phyloP scores from a whole-genome alignment of 2,888 invertebrate species.

The Teleogryllus oceanicus region DNA sequence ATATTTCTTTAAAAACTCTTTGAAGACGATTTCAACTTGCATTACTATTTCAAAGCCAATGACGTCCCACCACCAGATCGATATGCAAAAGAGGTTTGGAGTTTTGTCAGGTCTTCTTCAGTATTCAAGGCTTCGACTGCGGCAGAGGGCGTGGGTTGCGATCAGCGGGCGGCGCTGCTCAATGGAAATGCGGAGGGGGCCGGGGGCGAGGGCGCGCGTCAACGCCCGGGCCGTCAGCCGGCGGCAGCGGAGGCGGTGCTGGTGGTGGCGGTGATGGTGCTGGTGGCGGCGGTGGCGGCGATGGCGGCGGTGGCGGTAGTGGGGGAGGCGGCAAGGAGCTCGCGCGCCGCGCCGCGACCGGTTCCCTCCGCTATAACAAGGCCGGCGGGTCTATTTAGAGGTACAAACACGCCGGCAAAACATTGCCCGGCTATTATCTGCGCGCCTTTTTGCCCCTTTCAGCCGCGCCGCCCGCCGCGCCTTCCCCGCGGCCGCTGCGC shows the following conservation, averaged over 20 bases:
- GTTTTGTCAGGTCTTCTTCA: too few relatives aligned
- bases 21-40: too few relatives aligned
- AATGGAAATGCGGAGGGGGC: too few relatives aligned
- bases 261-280: neutral
- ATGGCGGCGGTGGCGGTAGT: neutral
- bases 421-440: neutral
- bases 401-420: slow-evolving; percentile 9
- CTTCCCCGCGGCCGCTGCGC: neutral
- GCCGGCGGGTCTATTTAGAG: slow-evolving; percentile 2
- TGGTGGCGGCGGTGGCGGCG: too few relatives aligned
- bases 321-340: neutral
- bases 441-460: slow-evolving; percentile 8
- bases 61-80: too few relatives aligned
- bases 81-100: too few relatives aligned
- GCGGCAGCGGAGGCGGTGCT: neutral
- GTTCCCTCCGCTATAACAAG: neutral
- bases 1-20: too few relatives aligned
- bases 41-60: too few relatives aligned
- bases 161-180: too few relatives aligned
- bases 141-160: too few relatives aligned
- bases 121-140: too few relatives aligned
- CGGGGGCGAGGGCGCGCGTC: too few relatives aligned
- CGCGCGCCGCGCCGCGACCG: neutral
- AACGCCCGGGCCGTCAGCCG: neutral
- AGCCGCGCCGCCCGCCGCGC: neutral